phyloP scores from a whole-genome alignment of 2,797 vertebrate genomes.

The Gambelia wislizenii region DNA sequence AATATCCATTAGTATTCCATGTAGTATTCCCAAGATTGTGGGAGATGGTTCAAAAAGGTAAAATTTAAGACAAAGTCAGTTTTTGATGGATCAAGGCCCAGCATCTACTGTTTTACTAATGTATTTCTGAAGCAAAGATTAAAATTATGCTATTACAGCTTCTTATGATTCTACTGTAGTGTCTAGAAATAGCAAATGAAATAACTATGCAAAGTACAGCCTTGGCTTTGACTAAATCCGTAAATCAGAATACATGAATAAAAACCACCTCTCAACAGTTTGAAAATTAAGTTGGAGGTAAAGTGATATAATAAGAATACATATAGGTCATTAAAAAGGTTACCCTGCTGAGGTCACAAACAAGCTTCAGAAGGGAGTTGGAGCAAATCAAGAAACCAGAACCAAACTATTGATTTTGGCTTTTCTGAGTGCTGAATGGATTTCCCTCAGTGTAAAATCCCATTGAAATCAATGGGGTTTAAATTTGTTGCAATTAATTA shows the following conservation, averaged over 20 bases:
- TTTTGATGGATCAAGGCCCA: slow-evolving; percentile 7
- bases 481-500: background rate
- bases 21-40: background rate
- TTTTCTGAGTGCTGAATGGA: background rate
- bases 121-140: slow-evolving; percentile 27
- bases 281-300: background rate
- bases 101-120: slow-evolving; percentile 7
- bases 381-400: background rate
- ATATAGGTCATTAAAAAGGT: background rate
- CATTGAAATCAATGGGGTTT: background rate
- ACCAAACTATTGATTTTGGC: background rate
- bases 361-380: background rate
- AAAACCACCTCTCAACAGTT: background rate
- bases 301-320: slow-evolving; percentile 1
- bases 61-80: slow-evolving; percentile 24
- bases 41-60: background rate
- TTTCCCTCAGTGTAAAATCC: background rate
- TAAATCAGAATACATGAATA: slow-evolving; percentile 18
- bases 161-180: slow-evolving; percentile 5
- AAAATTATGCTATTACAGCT: slow-evolving; percentile 25
- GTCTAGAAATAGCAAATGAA: slow-evolving; percentile 24
- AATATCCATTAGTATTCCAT: slow-evolving; percentile 17
- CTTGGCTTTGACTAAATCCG: slow-evolving; percentile 18
- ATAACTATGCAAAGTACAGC: slow-evolving; percentile 4
- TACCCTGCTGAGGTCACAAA: background rate